Evolutionary conservation across 1,140 invertebrate genomes (phyloP), one percentile per base, ranked within the genome.

Genomic region (Drosophila funebris): DNA sequence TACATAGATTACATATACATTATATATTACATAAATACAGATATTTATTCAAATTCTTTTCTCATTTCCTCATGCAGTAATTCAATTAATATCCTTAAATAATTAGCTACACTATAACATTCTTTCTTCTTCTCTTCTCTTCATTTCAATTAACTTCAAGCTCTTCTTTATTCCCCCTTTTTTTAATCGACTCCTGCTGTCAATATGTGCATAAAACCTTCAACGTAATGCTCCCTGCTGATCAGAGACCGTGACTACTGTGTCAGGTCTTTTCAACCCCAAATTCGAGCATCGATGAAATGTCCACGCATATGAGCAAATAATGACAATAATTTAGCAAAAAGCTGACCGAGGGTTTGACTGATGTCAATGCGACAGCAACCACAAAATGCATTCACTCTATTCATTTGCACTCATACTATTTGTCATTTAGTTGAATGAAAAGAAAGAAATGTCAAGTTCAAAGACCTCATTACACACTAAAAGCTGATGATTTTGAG

Each of bases 401-500:
- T n/a, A 22, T 52, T 33, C 48, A n/a, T n/a, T n/a, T n/a, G n/a
- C n/a, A n/a, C n/a, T n/a, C n/a, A n/a, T n/a, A n/a, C n/a, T n/a
- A n/a, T n/a, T n/a, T n/a, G n/a, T n/a, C n/a, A 2, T 1, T 18
- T 6, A 20, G 39, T 18, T 18, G 39, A 20, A 6, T 5, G 41
- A 20, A 11, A 11, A 16, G 16, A 22, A 11, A 44, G 18, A 20
- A 16, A 7, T 4, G 41, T 14, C 20, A 76, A 68, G 83, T 87
- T 82, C 82, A 76, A 78, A 69, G 77, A 85, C 67, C 83, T 68
- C 63, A 88, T 87, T 88, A 81, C 73, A 70, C 62, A 67, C 50
- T 16, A 56, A 62, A 66, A 82, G 69, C 66, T 50, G 60, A 66
- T 57, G 73, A 62, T 58, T 56, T 53, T 37, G 43, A 53, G 56